phyloP scores from a whole-genome alignment of 53 echinoderm and acorn worm genomes.

The Glandiceps talaboti region DNA sequence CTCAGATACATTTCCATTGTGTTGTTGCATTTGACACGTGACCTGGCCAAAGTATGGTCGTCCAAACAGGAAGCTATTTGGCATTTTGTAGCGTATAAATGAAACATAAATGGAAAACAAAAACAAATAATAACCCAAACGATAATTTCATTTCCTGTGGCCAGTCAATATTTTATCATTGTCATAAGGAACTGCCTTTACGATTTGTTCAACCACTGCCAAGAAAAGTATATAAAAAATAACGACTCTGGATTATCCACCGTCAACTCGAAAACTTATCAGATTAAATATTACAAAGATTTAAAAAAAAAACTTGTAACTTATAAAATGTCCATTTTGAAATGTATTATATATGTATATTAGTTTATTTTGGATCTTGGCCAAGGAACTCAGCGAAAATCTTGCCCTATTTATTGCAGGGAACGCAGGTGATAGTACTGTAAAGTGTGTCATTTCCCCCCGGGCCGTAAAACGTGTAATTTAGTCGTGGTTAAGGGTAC shows the following conservation, averaged over 20 bases:
- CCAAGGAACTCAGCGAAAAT: not conserved
- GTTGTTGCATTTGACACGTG: no score
- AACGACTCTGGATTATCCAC: no score
- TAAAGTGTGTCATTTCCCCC: not conserved
- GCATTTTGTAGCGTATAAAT: not conserved
- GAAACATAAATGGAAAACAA: not conserved
- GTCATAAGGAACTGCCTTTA: no score
- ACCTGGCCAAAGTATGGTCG: not conserved
- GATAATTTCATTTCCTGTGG: no score
- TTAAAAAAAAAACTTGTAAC: not conserved
- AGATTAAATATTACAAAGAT: no score
- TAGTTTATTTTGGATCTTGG: not conserved
- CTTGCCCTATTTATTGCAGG: not conserved
- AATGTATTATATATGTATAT: not conserved
- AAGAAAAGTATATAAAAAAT: no score
- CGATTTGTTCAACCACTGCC: no score
- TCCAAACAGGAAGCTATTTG: not conserved
- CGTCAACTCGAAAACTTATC: no score
- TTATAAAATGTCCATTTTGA: not conserved
- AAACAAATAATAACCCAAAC: not conserved
- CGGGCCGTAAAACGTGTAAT: not conserved
- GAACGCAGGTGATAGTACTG: not conserved
- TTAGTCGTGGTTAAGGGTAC: not conserved
- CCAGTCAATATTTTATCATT: no score
- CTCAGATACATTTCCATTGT: no score